Percentiles rank a stretch among this genome's conserved stretches.
Evolutionary conservation across 2,888 invertebrate genomes (phyloP).

Genomic region (Melipona beecheii): DNA sequence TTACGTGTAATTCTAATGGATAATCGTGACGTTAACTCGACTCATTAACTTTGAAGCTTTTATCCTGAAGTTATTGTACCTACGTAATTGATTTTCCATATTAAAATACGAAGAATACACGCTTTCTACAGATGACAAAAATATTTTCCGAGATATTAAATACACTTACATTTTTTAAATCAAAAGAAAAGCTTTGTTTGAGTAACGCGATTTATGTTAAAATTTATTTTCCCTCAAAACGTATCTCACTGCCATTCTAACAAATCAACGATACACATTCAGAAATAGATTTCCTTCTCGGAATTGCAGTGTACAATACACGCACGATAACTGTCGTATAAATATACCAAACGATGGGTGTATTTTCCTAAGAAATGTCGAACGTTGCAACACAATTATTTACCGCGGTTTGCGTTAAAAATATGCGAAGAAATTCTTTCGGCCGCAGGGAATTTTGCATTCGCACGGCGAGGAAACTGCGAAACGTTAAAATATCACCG

Average conservation of each 20-base stretch:
- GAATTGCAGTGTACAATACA: no score
- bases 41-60: no score
- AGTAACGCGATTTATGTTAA: background rate
- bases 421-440: background rate
- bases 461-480: slow-evolving; percentile 2
- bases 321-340: no score
- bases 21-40: no score
- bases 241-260: no score
- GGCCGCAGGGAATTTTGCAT: background rate
- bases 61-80: background rate
- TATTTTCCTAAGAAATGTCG: background rate
- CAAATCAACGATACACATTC: no score
- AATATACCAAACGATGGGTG: no score
- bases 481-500: slow-evolving; percentile 32
- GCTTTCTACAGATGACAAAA: background rate
- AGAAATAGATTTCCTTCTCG: no score
- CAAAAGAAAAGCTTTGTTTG: no score
- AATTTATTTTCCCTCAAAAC: no score
- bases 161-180: no score
- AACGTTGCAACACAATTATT: background rate
- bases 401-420: background rate
- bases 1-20: background rate
- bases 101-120: no score
- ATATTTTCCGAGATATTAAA: background rate
- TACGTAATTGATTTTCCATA: background rate